Percentiles rank a stretch among this genome's conserved stretches.
Evolutionary conservation across 2,888 invertebrate genomes (phyloP).

Genomic region (Parapristionchus giblindavisi): DNA sequence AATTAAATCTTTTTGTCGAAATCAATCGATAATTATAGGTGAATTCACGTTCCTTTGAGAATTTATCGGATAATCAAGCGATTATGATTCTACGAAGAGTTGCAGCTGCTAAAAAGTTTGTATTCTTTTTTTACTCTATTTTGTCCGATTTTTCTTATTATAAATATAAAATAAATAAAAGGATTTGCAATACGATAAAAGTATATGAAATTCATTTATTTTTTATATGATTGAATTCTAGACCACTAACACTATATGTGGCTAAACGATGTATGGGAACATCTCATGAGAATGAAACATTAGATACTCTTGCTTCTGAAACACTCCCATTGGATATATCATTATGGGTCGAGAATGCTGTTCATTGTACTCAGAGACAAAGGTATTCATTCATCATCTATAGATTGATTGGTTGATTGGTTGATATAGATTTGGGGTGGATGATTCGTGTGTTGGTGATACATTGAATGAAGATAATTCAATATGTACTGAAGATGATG

Average conservation of each 20-base stretch:
- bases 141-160: background rate
- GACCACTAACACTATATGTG: slow-evolving; percentile 59
- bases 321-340: slow-evolving; percentile 63
- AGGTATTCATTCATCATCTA: slow-evolving; percentile 3
- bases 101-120: slow-evolving; percentile 50
- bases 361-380: slow-evolving; percentile 43
- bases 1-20: background rate
- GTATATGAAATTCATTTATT: background rate
- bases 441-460: slow-evolving; percentile 15
- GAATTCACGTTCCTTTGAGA: slow-evolving; percentile 62
- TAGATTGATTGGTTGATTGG: background rate
- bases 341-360: slow-evolving; percentile 55
- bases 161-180: background rate
- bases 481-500: slow-evolving; percentile 34
- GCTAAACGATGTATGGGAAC: slow-evolving; percentile 51
- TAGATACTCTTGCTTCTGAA: slow-evolving; percentile 60
- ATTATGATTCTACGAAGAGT: slow-evolving; percentile 53
- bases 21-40: slow-evolving; percentile 38
- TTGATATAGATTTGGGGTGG: slow-evolving; percentile 33
- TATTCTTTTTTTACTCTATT: background rate
- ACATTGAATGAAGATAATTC: background rate
- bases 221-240: slow-evolving; percentile 40
- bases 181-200: background rate
- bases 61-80: slow-evolving; percentile 57
- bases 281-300: slow-evolving; percentile 56